phyloP scores from a whole-genome alignment of 2,113 vertebrate species.

The Phoxinus phoxinus region DNA sequence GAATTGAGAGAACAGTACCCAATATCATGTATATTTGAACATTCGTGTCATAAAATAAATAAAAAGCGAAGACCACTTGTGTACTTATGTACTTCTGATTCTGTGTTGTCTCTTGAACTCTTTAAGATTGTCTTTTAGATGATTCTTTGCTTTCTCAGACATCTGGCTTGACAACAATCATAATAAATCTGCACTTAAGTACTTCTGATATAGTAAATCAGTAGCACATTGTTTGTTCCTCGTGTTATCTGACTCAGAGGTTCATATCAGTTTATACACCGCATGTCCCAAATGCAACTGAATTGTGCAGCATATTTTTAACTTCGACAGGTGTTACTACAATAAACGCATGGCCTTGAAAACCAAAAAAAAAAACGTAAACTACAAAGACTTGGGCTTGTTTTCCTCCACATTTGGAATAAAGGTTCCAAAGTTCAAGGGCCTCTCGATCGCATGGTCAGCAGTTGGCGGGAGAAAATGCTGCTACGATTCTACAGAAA shows the following conservation, averaged over 20 bases:
- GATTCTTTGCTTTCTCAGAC: background rate
- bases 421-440: slow-evolving; percentile 72
- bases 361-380: slow-evolving; percentile 44
- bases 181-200: slow-evolving; percentile 2
- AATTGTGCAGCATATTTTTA: background rate
- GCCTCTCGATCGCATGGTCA: slow-evolving; percentile 13
- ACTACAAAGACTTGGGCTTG: slow-evolving; percentile 37
- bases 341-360: slow-evolving; percentile 63
- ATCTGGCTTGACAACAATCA: background rate
- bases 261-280: slow-evolving; percentile 19
- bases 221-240: slow-evolving; percentile 17
- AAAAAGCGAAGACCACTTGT: slow-evolving; percentile 89
- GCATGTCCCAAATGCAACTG: background rate
- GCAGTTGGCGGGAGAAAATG: background rate
- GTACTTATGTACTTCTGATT: slow-evolving; percentile 77
- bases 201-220: slow-evolving; percentile 15
- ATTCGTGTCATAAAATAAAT: slow-evolving; percentile 93
- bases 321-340: slow-evolving; percentile 66
- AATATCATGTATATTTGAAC: slow-evolving; percentile 95
- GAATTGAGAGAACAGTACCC: slow-evolving; percentile 86
- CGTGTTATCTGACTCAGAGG: background rate
- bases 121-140: background rate
- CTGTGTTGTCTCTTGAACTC: slow-evolving; percentile 64
- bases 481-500: background rate
- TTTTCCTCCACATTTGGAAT: slow-evolving; percentile 57